These are phyloP conservation scores for Eupithecia tripunctaria DNA, from an alignment of 2,888 invertebrate species.

Conservation along the genomic window DNA sequence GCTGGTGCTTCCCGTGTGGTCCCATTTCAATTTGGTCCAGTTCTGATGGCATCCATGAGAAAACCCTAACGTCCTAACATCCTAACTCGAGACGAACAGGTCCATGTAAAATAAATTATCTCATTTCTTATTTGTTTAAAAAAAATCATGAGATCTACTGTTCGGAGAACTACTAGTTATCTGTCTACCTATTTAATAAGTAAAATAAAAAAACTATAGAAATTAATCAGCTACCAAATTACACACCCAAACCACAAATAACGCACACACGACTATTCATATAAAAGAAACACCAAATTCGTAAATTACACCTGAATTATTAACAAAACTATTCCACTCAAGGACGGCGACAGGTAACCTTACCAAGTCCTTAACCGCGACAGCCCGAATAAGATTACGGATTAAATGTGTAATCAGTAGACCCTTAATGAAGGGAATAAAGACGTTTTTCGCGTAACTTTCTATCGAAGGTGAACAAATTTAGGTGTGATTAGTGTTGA, in stretches of 20 bases:
- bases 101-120: too few relatives aligned
- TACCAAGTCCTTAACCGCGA: constrained; percentile 12
- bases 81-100: too few relatives aligned
- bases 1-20: too few relatives aligned
- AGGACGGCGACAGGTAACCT: constrained; percentile 7
- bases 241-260: not conserved
- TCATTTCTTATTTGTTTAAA: too few relatives aligned
- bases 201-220: not conserved
- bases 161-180: not conserved
- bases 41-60: too few relatives aligned
- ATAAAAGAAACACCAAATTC: constrained; percentile 2
- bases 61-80: too few relatives aligned
- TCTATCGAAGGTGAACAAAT: not conserved
- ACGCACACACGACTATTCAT: not conserved
- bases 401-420: constrained; percentile 33
- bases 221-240: not conserved
- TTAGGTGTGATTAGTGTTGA: not conserved
- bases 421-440: constrained; percentile 10
- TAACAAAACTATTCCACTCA: not conserved
- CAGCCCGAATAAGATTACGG: constrained; percentile 32
- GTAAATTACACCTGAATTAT: constrained; percentile 14
- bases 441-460: constrained; percentile 7
- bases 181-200: not conserved
- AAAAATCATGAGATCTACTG: too few relatives aligned
- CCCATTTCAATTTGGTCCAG: too few relatives aligned